Percentiles rank a stretch among this genome's conserved stretches.
phyloP scores from a whole-genome alignment of 2,113 vertebrate species.

The Cathartes aura region DNA sequence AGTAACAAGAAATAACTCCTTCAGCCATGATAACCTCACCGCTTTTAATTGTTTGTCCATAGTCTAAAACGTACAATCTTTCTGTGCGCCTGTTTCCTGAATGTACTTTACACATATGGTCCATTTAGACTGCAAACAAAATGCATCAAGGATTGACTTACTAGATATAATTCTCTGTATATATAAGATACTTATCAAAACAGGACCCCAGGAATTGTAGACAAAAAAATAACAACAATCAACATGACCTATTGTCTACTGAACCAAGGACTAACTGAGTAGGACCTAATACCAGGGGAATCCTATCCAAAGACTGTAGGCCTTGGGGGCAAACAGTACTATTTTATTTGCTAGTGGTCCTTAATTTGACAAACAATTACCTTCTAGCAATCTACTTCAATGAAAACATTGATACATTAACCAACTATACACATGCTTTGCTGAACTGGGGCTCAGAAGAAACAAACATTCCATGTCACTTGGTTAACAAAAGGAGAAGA shows the following conservation, averaged over 20 bases:
- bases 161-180: not conserved
- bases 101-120: not conserved
- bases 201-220: not conserved
- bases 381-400: not conserved
- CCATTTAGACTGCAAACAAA: not conserved
- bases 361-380: not conserved
- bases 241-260: not conserved
- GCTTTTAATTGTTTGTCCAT: not conserved
- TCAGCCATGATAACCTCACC: not conserved
- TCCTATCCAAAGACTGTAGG: not conserved
- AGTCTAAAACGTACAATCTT: not conserved
- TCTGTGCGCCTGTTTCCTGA: not conserved
- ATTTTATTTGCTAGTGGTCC: not conserved
- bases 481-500: not conserved
- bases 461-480: not conserved
- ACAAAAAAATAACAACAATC: not conserved
- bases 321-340: not conserved
- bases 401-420: not conserved
- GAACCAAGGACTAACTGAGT: not conserved
- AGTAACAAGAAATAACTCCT: not conserved
- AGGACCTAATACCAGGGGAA: not conserved
- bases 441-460: not conserved
- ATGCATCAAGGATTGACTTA: not conserved
- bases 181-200: not conserved
- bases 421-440: not conserved